Evolutionary conservation across 30 jellyfish, hydroid and myxozoan species (phyloP), one percentile per base, ranked within the genome.

Genomic region (Morbakka virulenta): DNA sequence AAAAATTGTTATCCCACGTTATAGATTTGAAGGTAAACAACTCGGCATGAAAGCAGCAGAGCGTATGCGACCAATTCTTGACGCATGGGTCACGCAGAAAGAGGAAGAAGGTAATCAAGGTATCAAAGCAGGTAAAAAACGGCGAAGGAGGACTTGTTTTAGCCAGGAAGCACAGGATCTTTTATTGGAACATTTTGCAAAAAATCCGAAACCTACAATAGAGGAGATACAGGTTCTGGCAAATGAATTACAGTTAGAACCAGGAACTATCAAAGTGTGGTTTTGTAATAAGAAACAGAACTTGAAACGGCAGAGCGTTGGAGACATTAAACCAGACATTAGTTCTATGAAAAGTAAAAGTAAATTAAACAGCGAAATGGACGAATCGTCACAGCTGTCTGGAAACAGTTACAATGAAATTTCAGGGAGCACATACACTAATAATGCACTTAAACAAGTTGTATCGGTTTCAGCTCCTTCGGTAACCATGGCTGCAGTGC

Each of bases 21-120:
- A n/a, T 34, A 92, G 98, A 52, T 92, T 92, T 66, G 98, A 92
- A 76, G 98, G 98, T 2, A 85, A 80, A 53, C 96, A 92, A 77
- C 86, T 92, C 41, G 98, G 98, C 24, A 92, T 92, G 98, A 92
- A 92, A 76, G 96, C 98, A 3, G 98, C 98, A 4, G 96, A 82
- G 65, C 79, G 98, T 28, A 92, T 92, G 98, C 80, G 94, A 35
- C 95, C 96, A 21, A 77, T 80, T 2, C 64, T 92, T 66, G 98
- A 92, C 35, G 66, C 79, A 29, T 92, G 96, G 81, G 67, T 92
- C 26, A 93, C 67, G 29, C 91, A 89, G 30, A 92, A 92, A 62
- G 96, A 92, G 72, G 95, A 35, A 1, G 98, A 92, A 62, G 88
- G 91, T 6, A 52, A 82, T 33, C 84, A 85, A 33, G 72, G 71